phyloP scores from a whole-genome alignment of 2,888 invertebrate genomes.

The Xylocampa areola region DNA sequence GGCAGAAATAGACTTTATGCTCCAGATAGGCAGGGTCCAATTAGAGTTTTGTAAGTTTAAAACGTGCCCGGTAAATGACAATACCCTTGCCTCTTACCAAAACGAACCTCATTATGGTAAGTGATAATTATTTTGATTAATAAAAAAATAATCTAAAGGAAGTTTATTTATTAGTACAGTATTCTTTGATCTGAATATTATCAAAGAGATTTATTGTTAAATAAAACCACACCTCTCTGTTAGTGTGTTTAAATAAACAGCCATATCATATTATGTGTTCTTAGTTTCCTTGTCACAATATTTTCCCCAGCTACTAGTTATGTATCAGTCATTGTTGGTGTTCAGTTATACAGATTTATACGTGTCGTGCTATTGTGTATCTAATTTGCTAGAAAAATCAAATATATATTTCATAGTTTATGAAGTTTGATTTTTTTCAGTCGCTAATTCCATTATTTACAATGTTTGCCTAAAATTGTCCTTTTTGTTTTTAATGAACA shows the following conservation, averaged over 20 bases:
- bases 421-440: background rate
- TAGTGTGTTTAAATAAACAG: background rate
- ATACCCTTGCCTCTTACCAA: too few relatives aligned
- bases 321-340: background rate
- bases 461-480: background rate
- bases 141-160: too few relatives aligned
- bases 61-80: too few relatives aligned
- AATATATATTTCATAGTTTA: background rate
- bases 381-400: conserved; percentile 21
- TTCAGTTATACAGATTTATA: conserved; percentile 4
- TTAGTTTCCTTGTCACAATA: conserved; percentile 29
- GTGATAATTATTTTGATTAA: too few relatives aligned
- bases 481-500: background rate
- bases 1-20: too few relatives aligned
- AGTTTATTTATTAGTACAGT: too few relatives aligned
- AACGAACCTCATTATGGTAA: too few relatives aligned
- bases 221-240: too few relatives aligned
- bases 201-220: too few relatives aligned
- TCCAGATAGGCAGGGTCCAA: too few relatives aligned
- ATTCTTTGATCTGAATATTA: too few relatives aligned
- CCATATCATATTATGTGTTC: background rate
- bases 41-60: too few relatives aligned
- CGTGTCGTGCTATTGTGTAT: background rate
- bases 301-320: background rate
- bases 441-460: background rate